phyloP scores from a whole-genome alignment of 2,113 vertebrate genomes.

The Megalops atlanticus region DNA sequence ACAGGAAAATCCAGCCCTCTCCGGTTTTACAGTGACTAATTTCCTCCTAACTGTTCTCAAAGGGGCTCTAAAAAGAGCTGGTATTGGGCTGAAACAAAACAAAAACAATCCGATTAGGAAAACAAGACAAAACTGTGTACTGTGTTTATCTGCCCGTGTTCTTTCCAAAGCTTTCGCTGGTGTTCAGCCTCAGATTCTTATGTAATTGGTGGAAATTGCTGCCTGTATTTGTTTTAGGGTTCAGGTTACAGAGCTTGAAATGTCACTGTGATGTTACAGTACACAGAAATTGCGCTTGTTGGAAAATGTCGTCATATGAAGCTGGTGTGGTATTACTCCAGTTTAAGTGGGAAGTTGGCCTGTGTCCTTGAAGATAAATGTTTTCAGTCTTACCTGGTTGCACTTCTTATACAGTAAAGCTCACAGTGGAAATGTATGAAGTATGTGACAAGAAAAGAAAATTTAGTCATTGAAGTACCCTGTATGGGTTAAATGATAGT shows the following conservation, averaged over 20 bases:
- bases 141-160: background rate
- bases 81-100: background rate
- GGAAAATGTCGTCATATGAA: no score
- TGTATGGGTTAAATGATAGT: background rate
- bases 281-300: no score
- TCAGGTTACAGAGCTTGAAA: background rate
- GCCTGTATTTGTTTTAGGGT: background rate
- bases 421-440: background rate
- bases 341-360: background rate
- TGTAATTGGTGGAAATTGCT: background rate
- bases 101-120: background rate
- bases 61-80: background rate
- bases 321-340: no score
- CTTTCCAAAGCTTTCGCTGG: background rate
- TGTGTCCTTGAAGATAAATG: background rate
- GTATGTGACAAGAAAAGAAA: background rate
- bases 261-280: background rate
- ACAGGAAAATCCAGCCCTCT: background rate
- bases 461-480: background rate
- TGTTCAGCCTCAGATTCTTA: background rate
- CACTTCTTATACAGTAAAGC: background rate
- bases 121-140: background rate
- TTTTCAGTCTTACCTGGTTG: background rate
- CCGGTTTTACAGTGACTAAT: background rate
- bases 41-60: background rate